Conservation (phyloP, 37 sponge, comb jelly and placozoan genomes). For the Crambe crambe region DNA sequence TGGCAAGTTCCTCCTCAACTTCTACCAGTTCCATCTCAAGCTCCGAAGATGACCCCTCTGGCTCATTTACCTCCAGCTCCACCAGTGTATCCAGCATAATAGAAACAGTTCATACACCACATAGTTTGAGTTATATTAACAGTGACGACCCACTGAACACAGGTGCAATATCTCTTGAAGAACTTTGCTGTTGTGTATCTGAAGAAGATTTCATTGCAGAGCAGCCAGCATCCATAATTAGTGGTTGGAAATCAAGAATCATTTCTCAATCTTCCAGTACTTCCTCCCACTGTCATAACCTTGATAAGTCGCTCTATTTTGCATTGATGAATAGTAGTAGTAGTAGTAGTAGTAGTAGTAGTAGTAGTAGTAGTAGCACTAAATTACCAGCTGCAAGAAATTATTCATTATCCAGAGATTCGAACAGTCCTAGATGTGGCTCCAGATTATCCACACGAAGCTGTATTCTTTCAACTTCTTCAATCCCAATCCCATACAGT, state of each 20-base stretch:
- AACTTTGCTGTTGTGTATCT: neutral
- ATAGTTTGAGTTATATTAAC: too few species aligned
- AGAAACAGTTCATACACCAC: too few species aligned
- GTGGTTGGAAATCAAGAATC: neutral
- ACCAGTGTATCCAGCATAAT: neutral
- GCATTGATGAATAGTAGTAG: too few species aligned
- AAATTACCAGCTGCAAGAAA: neutral
- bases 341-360: too few species aligned
- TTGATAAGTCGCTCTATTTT: too few species aligned
- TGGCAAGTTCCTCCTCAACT: neutral
- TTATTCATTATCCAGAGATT: neutral
- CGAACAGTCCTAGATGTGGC: neutral
- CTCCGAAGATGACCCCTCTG: neutral
- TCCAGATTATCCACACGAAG: neutral
- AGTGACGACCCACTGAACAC: too few species aligned
- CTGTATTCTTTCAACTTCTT: neutral
- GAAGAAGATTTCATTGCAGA: neutral
- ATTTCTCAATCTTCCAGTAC: neutral
- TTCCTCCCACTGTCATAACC: too few species aligned
- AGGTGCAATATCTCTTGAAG: too few species aligned
- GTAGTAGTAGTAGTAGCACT: too few species aligned
- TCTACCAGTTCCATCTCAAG: neutral
- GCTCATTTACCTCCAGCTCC: neutral
- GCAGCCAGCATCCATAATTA: neutral
- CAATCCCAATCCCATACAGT: neutral